These are phyloP conservation scores for Drosophila affinis DNA, from an alignment of 2,888 invertebrate genomes.

Conservation along the genomic window DNA sequence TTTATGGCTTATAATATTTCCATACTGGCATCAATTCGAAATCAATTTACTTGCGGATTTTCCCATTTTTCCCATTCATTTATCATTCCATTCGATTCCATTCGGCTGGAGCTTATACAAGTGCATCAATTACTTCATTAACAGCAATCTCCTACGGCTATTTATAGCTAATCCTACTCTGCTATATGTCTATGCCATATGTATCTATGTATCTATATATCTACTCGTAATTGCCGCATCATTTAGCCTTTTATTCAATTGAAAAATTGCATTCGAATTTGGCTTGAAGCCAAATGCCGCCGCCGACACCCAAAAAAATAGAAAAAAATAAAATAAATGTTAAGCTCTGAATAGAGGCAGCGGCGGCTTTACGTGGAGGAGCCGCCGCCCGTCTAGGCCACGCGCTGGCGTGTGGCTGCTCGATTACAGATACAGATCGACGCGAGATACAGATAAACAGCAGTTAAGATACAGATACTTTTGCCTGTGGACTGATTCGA, in stretches of 20 bases:
- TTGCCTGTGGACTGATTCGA: not conserved
- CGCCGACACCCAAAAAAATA: conserved; percentile 4
- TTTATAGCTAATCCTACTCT: conserved; percentile 16
- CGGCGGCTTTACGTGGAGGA: conserved; percentile 9
- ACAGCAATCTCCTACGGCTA: conserved; percentile 10
- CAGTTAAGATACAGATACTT: conserved; percentile 37
- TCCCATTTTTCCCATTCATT: not conserved
- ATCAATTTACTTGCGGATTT: not conserved
- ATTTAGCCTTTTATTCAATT: conserved; percentile 54
- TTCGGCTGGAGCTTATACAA: conserved; percentile 22
- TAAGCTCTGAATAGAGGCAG: conserved; percentile 11
- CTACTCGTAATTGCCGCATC: conserved; percentile 24
- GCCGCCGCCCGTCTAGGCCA: conserved; percentile 41
- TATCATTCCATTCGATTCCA: conserved; percentile 10
- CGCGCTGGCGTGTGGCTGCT: conserved; percentile 53
- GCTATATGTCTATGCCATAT: not conserved
- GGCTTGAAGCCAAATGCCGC: conserved; percentile 43
- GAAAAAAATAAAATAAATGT: conserved; percentile 16
- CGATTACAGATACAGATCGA: conserved; percentile 49
- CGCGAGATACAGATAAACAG: conserved; percentile 22
- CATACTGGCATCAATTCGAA: not conserved
- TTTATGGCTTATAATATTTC: not conserved
- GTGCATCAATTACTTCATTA: conserved; percentile 37
- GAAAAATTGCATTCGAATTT: conserved; percentile 65
- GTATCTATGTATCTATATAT: conserved; percentile 14